Conservation (phyloP, 2,888 invertebrate genomes). For the Hoplodrina ambigua region DNA sequence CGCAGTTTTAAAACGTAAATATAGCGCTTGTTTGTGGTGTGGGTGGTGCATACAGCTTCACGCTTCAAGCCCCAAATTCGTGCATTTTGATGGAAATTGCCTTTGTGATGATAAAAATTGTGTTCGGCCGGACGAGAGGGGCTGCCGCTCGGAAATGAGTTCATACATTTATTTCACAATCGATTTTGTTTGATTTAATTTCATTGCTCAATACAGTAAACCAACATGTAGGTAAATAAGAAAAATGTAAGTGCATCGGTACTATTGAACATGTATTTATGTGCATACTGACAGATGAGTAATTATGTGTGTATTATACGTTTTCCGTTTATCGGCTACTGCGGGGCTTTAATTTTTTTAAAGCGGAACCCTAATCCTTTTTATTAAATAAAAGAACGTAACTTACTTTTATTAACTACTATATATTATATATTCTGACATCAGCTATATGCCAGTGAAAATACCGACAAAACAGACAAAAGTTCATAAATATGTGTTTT, state of each 20-base stretch:
- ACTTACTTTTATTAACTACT: too few relatives aligned
- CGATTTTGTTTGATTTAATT: slow-evolving; percentile 84
- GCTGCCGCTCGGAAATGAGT: slow-evolving; percentile 81
- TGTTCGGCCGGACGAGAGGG: slow-evolving; percentile 75
- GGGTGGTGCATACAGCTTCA: slow-evolving; percentile 67
- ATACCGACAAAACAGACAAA: too few relatives aligned
- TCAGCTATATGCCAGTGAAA: too few relatives aligned
- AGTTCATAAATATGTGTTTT: too few relatives aligned
- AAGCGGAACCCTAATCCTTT: too few relatives aligned
- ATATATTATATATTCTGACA: too few relatives aligned
- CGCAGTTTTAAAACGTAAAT: slow-evolving; percentile 52
- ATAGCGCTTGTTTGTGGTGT: slow-evolving; percentile 58
- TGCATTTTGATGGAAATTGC: slow-evolving; percentile 85
- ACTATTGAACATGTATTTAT: slow-evolving; percentile 45
- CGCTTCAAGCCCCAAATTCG: slow-evolving; percentile 77
- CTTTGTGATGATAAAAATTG: slow-evolving; percentile 85
- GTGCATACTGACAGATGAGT: slow-evolving; percentile 30
- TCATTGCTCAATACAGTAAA: slow-evolving; percentile 74
- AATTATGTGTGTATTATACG: slow-evolving; percentile 44
- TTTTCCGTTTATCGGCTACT: too few relatives aligned
- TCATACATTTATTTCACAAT: slow-evolving; percentile 82
- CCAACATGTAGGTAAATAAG: slow-evolving; percentile 66
- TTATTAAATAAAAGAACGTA: too few relatives aligned
- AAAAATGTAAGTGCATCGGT: slow-evolving; percentile 61
- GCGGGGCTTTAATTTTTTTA: too few relatives aligned